Conservation (phyloP, 2,113 vertebrate species). For the Pachycephala philippinensis region DNA sequence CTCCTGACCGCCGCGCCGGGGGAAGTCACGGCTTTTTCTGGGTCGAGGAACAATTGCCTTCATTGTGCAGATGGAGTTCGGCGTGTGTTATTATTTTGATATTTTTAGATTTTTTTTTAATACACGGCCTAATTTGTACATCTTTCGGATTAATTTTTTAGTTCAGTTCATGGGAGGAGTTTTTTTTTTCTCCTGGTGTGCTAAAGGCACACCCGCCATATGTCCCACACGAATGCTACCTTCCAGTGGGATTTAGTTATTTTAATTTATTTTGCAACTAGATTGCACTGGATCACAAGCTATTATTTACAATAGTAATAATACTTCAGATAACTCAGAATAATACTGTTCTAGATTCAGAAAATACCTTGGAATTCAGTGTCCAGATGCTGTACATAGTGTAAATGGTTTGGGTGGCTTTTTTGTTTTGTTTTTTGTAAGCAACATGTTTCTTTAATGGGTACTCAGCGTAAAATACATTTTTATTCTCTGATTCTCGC, state of each 20-base stretch:
- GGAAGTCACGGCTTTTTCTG: constrained; percentile 18
- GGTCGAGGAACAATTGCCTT: constrained; percentile 31
- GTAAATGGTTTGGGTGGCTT: not conserved
- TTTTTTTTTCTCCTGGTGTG: not conserved
- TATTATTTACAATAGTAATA: not conserved
- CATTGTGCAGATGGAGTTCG: not conserved
- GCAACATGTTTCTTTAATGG: not conserved
- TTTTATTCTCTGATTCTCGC: not conserved
- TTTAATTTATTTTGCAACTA: not conserved
- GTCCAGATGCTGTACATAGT: not conserved
- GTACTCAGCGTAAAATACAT: not conserved
- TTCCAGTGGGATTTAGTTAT: constrained; percentile 12
- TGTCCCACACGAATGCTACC: not conserved
- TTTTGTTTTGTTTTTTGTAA: not conserved
- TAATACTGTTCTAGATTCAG: not conserved
- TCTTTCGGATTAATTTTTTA: constrained; percentile 28
- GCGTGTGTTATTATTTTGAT: not conserved
- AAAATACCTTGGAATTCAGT: not conserved
- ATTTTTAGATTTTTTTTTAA: not conserved
- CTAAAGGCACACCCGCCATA: fast-evolving
- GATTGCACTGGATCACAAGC: not conserved
- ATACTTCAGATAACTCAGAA: not conserved
- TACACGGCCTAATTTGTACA: not conserved
- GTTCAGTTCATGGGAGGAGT: not conserved
- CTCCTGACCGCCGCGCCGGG: not conserved